phyloP scores from a whole-genome alignment of 2,888 invertebrate species.

The Andrena trimmerana region DNA sequence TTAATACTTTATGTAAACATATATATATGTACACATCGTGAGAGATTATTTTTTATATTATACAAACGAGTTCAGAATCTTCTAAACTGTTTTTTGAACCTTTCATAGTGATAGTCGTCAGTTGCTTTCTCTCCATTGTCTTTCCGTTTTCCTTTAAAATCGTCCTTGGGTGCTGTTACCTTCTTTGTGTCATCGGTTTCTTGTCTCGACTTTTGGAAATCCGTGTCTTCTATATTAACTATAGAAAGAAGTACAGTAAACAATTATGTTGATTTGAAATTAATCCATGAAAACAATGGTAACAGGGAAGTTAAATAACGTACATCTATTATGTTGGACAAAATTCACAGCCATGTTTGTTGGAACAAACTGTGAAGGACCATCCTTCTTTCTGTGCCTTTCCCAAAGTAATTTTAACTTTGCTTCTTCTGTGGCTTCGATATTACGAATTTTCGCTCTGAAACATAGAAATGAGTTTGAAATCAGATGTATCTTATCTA shows the following conservation, averaged over 20 bases:
- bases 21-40: background rate
- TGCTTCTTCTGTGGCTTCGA: conserved; percentile 99
- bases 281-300: background rate
- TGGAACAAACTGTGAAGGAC: conserved; percentile 97
- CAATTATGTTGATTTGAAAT: background rate
- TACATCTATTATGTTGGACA: conserved; percentile 98
- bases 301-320: conserved; percentile 78
- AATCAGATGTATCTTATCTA: background rate
- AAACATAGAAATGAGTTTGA: conserved; percentile 53
- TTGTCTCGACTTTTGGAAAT: conserved; percentile 87
- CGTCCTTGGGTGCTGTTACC: conserved; percentile 82
- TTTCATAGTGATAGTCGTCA: conserved; percentile 98
- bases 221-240: conserved; percentile 94
- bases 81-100: conserved; percentile 97
- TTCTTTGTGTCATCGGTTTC: conserved; percentile 86
- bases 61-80: conserved; percentile 88
- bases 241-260: conserved; percentile 74
- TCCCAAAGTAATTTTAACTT: conserved; percentile 97
- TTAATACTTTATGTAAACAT: conserved; percentile 6
- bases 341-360: conserved; percentile 99
- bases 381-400: conserved; percentile 95
- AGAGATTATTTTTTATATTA: conserved; percentile 15
- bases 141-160: conserved; percentile 87
- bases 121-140: conserved; percentile 96
- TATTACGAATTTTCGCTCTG: conserved; percentile 98